Percentiles rank a stretch among this genome's conserved stretches.
These are phyloP conservation scores for Spilosoma lubricipeda DNA, from an alignment of 2,888 invertebrate genomes.

Conservation along the genomic window DNA sequence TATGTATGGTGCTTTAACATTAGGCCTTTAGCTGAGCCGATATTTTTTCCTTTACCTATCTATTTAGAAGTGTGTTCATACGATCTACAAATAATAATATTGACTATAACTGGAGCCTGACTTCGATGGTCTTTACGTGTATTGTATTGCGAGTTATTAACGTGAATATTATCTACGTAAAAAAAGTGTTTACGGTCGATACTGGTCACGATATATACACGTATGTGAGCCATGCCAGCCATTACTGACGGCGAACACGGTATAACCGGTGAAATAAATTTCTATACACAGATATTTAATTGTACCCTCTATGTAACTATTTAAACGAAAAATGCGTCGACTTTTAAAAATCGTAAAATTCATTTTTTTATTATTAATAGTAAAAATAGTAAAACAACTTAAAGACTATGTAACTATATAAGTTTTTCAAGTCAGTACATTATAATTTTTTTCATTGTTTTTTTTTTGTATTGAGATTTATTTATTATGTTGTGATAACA, in stretches of 20 bases:
- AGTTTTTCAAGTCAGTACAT: slow-evolving; percentile 74
- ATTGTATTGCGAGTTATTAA: slow-evolving; percentile 17
- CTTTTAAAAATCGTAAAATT: slow-evolving; percentile 77
- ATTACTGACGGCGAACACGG: slow-evolving; percentile 30
- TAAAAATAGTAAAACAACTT: slow-evolving; percentile 79
- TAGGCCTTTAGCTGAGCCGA: slow-evolving; percentile 36
- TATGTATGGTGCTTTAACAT: slow-evolving; percentile 42
- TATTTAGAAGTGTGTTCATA: not conserved
- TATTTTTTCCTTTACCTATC: slow-evolving; percentile 13
- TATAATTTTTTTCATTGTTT: slow-evolving; percentile 56
- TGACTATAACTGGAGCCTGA: slow-evolving; percentile 25
- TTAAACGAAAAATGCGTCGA: slow-evolving; percentile 53
- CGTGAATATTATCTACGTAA: slow-evolving; percentile 20
- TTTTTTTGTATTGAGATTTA: slow-evolving; percentile 70
- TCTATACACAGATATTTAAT: slow-evolving; percentile 64
- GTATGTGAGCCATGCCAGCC: slow-evolving; percentile 18
- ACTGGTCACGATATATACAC: slow-evolving; percentile 1
- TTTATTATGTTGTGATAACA: slow-evolving; percentile 73
- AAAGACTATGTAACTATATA: slow-evolving; percentile 70
- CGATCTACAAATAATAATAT: not conserved
- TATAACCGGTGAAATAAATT: slow-evolving; percentile 63
- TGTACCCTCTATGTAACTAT: slow-evolving; percentile 52
- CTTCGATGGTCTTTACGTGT: slow-evolving; percentile 22
- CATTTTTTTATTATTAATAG: slow-evolving; percentile 60
- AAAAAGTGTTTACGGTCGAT: slow-evolving; percentile 17